Evolutionary conservation across 2,888 invertebrate genomes (phyloP).

Genomic region (Cynaeus angustus): DNA sequence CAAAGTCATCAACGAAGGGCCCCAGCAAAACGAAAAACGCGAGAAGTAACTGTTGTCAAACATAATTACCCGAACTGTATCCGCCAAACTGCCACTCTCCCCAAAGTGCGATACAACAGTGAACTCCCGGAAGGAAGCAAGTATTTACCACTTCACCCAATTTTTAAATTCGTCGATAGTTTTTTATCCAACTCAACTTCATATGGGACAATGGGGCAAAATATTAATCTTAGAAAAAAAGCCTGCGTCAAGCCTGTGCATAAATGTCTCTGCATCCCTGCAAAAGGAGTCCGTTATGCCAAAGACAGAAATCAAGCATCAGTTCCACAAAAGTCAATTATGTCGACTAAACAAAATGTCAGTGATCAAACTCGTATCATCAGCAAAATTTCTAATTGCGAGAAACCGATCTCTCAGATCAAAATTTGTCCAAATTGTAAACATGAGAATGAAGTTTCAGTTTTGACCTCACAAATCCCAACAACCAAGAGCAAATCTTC

Average conservation of each 20-base stretch:
- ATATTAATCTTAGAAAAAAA: no score
- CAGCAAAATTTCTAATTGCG: background rate
- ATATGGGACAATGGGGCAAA: no score
- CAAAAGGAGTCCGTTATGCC: no score
- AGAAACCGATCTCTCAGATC: background rate
- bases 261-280: no score
- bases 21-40: background rate
- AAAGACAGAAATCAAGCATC: no score
- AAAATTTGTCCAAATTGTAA: background rate
- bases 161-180: slow-evolving; percentile 33
- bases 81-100: slow-evolving; percentile 18
- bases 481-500: no score
- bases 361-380: no score
- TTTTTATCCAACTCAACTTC: background rate
- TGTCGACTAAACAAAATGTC: no score
- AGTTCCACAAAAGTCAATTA: no score
- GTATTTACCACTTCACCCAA: slow-evolving; percentile 21
- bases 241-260: no score
- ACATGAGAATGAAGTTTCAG: background rate
- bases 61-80: slow-evolving; percentile 29
- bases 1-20: background rate
- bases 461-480: background rate
- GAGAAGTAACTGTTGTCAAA: slow-evolving; percentile 13
- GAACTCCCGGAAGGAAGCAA: slow-evolving; percentile 11
- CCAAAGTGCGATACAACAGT: slow-evolving; percentile 11